Percentiles rank a stretch among this genome's conserved stretches.
Evolutionary conservation across 1,140 invertebrate species (phyloP).

Genomic region (Calycopis cecrops): DNA sequence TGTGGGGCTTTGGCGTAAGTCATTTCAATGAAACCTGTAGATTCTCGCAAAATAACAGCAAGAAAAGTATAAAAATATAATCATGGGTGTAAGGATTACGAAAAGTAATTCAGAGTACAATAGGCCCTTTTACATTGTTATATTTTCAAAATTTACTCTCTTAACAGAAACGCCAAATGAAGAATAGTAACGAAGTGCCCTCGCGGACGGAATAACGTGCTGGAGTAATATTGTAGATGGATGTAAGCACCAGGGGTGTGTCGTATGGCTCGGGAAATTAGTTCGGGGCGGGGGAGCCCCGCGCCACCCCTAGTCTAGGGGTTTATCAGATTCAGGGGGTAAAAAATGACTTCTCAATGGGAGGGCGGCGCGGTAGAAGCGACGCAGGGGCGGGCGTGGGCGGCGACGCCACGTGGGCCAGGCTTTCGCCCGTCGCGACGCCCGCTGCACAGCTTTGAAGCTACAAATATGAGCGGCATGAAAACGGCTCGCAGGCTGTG

Average conservation of each 20-base stretch:
- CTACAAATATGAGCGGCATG: conserved; percentile 33
- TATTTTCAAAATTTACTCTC: conserved; percentile 57
- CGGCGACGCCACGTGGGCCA: conserved; percentile 58
- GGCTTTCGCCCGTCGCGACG: conserved; percentile 38
- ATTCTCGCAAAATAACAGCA: neutral
- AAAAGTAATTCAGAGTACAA: neutral
- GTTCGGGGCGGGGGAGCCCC: conserved; percentile 71
- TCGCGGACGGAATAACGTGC: conserved; percentile 67
- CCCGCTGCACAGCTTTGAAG: conserved; percentile 36
- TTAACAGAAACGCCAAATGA: conserved; percentile 55
- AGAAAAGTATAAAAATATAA: neutral
- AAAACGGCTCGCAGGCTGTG: conserved; percentile 15
- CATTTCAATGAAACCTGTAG: neutral
- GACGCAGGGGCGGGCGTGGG: conserved; percentile 57
- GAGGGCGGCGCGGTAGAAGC: conserved; percentile 53
- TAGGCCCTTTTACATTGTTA: conserved; percentile 23
- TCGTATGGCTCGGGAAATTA: conserved; percentile 73
- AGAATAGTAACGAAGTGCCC: conserved; percentile 63
- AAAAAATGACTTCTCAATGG: conserved; percentile 74
- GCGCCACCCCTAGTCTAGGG: conserved; percentile 38
- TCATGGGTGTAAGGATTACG: neutral
- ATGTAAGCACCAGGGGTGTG: conserved; percentile 73
- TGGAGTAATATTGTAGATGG: conserved; percentile 72
- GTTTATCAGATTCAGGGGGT: conserved; percentile 72
- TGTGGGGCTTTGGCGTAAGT: too few species aligned